Evolutionary conservation across 2,888 invertebrate genomes (phyloP), one percentile per base, ranked within the genome.

Genomic region (Synanthedon formicaeformis): DNA sequence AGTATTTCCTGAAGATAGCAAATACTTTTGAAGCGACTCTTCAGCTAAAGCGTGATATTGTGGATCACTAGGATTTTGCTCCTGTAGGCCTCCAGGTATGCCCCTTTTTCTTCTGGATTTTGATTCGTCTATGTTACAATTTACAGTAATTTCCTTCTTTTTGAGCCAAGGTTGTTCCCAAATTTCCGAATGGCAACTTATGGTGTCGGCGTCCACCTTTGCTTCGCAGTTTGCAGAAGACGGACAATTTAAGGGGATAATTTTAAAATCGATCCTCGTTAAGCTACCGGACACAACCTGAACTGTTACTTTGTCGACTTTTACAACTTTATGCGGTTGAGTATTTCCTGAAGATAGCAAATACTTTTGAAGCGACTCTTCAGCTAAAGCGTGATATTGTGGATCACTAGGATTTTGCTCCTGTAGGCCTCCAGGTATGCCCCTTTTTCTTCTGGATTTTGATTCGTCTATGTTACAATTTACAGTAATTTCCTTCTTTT

Each of bases 401-500:
- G 56, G 40, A 41, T 69, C 60, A n/a, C 51, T 62, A 6, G 69
- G 58, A 54, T 69, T 61, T 57, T 67, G 53, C 53, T 59, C 55
- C 27, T 50, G 51, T 13, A n/a, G 40, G 34, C 18, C 45, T 13
- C 50, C 52, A 23, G 1, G 1, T 12, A n/a, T 8, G 4, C 16
- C 23, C n/a, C n/a, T n/a, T n/a, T 16, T 49, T 18, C 8, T 2
- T 18, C 16, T 49, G 4, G 5, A 2, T 18, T 12, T 12, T 1
- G 14, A 49, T 49, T 4, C 14, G 3, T 16, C 16, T 5, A 34
- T 23, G 16, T 59, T 45, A 48, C 70, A 71, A 3, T 51, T 51
- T 1, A 67, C 66, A 2, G 56, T 51, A n/a, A 68, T 62, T 50
- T 88, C 71, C 57, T 75, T 74, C 1, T 74, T 76, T 40, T 67